Evolutionary conservation across 2,797 vertebrate genomes (phyloP).

Genomic region (Lindbergichthys nudifrons): DNA sequence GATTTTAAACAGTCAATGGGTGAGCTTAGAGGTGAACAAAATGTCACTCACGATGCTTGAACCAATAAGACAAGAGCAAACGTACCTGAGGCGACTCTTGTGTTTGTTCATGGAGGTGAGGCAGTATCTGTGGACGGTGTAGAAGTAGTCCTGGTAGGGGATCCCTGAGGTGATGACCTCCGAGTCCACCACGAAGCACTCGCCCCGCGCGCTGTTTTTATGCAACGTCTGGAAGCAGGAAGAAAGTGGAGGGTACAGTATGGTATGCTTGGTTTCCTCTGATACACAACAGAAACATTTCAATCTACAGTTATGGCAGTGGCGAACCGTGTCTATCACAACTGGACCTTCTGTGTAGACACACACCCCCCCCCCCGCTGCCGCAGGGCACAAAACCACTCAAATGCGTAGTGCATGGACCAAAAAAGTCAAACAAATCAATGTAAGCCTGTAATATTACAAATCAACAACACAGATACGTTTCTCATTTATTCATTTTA

Average conservation of each 20-base stretch:
- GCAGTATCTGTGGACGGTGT: slow-evolving; percentile 93
- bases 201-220: slow-evolving; percentile 85
- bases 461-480: too few species aligned
- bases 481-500: too few species aligned
- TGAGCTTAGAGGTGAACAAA: background rate
- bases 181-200: slow-evolving; percentile 90
- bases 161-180: slow-evolving; percentile 94
- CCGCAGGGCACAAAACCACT: too few species aligned
- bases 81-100: slow-evolving; percentile 91
- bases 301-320: background rate
- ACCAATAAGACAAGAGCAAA: background rate
- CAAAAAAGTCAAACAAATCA: too few species aligned
- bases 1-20: too few species aligned
- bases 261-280: background rate
- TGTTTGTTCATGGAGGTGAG: slow-evolving; percentile 89
- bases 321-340: too few species aligned
- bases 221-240: slow-evolving; percentile 84
- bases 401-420: too few species aligned
- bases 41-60: background rate
- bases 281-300: too few species aligned
- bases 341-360: too few species aligned
- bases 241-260: background rate
- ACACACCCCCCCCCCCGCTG: too few species aligned
- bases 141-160: slow-evolving; percentile 96
- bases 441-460: too few species aligned